These are phyloP conservation scores for Chloroceryle amazona DNA, from an alignment of 2,797 vertebrate species.

Conservation along the genomic window DNA sequence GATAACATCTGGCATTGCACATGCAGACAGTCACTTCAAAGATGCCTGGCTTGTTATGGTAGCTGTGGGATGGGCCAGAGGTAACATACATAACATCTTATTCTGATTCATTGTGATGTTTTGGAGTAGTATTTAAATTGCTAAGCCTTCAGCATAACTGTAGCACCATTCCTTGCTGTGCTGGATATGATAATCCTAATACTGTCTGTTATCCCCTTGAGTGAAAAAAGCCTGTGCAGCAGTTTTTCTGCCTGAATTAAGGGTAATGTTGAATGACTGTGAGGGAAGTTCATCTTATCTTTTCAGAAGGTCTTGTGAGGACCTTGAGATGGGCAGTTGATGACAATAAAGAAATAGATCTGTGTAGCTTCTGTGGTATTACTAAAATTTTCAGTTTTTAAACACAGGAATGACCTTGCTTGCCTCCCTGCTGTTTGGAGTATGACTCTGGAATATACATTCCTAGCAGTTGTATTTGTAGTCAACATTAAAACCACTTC, in stretches of 20 bases:
- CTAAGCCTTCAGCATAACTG: neutral
- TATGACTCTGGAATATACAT: neutral
- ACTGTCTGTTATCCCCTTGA: neutral
- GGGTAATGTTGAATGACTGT: neutral
- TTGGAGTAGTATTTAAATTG: neutral
- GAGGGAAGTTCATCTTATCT: neutral
- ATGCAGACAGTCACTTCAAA: slow-evolving; percentile 89
- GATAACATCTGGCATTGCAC: slow-evolving; percentile 89
- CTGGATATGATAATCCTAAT: neutral
- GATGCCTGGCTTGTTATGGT: slow-evolving; percentile 94
- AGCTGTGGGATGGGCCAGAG: slow-evolving; percentile 94
- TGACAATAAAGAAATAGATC: neutral
- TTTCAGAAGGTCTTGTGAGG: neutral
- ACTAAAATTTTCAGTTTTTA: neutral
- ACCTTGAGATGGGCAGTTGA: neutral
- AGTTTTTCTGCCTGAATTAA: slow-evolving; percentile 12
- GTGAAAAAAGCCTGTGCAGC: neutral
- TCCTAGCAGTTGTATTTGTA: neutral
- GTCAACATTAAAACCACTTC: neutral
- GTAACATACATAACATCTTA: slow-evolving; percentile 74
- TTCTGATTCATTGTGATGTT: slow-evolving; percentile 4
- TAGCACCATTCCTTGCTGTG: neutral
- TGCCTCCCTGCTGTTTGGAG: neutral
- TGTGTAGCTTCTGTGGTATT: neutral
- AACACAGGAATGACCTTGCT: neutral